Evolutionary conservation across 2,113 vertebrate species (phyloP).

Genomic region (Azemiops feae): DNA sequence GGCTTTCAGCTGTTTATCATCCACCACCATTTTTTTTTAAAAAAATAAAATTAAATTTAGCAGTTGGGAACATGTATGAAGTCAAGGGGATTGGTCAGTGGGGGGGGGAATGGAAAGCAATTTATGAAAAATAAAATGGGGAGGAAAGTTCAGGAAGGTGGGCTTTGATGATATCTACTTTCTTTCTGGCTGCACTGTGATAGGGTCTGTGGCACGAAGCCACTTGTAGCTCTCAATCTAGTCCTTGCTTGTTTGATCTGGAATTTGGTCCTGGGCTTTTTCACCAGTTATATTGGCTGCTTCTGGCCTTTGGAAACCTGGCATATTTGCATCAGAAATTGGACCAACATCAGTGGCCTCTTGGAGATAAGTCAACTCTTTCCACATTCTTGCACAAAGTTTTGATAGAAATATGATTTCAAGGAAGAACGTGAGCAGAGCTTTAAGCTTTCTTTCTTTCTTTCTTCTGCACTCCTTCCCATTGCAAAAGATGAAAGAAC

Average conservation of each 20-base stretch:
- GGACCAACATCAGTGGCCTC: no score
- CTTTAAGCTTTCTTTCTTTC: background rate
- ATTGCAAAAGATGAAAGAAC: constrained; percentile 8
- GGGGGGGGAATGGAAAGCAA: background rate
- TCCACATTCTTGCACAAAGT: background rate
- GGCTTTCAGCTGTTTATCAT: background rate
- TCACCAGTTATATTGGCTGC: background rate
- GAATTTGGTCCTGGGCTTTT: background rate
- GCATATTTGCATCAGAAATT: background rate
- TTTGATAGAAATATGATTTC: background rate
- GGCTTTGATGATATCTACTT: background rate
- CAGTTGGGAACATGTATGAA: background rate
- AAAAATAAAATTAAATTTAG: background rate
- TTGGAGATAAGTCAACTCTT: background rate
- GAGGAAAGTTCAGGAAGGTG: background rate
- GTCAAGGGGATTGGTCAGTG: background rate
- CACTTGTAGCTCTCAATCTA: background rate
- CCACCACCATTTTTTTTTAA: background rate
- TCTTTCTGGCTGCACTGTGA: background rate
- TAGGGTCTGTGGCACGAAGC: background rate
- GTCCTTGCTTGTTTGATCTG: background rate
- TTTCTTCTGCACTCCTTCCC: background rate
- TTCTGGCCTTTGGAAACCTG: background rate
- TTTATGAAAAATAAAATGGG: background rate
- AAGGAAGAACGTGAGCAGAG: background rate